phyloP scores from a whole-genome alignment of 2,113 vertebrate species.

The Triplophysa siluroides region DNA sequence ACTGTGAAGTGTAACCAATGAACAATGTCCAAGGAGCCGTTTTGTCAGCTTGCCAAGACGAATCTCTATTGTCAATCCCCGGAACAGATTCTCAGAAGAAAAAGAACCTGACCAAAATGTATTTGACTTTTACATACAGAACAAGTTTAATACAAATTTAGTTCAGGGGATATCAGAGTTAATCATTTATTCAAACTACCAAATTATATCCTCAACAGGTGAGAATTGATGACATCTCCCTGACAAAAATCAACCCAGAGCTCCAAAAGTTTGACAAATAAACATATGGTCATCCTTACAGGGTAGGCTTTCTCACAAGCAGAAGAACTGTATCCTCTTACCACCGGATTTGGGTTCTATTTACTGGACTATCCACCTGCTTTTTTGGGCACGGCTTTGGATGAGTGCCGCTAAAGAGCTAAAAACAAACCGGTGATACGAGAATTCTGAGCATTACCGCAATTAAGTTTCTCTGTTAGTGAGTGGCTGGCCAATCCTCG shows the following conservation, averaged over 20 bases:
- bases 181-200: neutral
- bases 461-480: neutral
- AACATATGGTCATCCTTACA: slow-evolving; percentile 16
- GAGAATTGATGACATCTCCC: neutral
- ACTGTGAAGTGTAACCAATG: slow-evolving; percentile 61
- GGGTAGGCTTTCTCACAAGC: slow-evolving; percentile 21
- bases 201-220: neutral
- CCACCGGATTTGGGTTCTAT: slow-evolving; percentile 46
- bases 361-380: slow-evolving; percentile 47
- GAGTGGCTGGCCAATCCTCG: neutral
- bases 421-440: slow-evolving; percentile 36
- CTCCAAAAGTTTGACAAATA: neutral
- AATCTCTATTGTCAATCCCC: slow-evolving; percentile 59
- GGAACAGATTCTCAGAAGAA: slow-evolving; percentile 51
- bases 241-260: neutral
- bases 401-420: slow-evolving; percentile 9
- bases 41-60: slow-evolving; percentile 58
- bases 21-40: slow-evolving; percentile 65
- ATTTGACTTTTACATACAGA: neutral
- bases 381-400: slow-evolving; percentile 43
- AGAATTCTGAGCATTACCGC: slow-evolving; percentile 2
- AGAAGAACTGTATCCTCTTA: slow-evolving; percentile 55
- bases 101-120: slow-evolving; percentile 40
- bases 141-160: neutral
- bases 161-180: neutral